Evolutionary conservation across 2,888 invertebrate species (phyloP).

Genomic region (Bruchidius siliquastri): DNA sequence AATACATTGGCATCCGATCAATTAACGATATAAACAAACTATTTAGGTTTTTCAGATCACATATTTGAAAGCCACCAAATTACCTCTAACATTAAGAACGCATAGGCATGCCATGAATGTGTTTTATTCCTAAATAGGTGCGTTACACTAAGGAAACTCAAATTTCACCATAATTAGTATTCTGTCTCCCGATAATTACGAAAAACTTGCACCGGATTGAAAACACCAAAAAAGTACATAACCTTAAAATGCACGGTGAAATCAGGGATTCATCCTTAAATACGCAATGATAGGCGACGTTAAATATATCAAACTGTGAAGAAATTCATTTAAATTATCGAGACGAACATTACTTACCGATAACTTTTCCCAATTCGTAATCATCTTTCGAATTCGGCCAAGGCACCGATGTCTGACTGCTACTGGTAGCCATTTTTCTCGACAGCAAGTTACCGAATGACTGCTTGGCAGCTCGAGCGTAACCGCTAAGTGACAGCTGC

Average conservation of each 20-base stretch:
- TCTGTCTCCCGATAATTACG: conserved; percentile 12
- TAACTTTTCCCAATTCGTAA: conserved; percentile 90
- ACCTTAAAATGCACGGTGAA: conserved; percentile 31
- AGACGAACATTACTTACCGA: conserved; percentile 61
- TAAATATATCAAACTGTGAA: conserved; percentile 6
- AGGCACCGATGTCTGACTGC: conserved; percentile 46
- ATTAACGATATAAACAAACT: conserved; percentile 26
- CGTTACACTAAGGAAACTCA: background rate
- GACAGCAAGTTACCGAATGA: conserved; percentile 53
- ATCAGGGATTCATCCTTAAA: conserved; percentile 2
- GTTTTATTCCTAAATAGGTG: background rate
- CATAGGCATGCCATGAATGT: background rate
- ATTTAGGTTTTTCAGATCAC: conserved; percentile 9
- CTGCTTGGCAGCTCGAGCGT: conserved; percentile 45
- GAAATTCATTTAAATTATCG: conserved; percentile 3
- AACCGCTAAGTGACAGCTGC: conserved; percentile 42
- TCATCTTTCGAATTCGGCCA: conserved; percentile 92
- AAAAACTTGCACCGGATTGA: conserved; percentile 37
- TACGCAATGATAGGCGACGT: conserved; percentile 10
- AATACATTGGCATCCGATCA: conserved; percentile 15
- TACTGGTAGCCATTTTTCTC: conserved; percentile 58
- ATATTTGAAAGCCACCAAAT: conserved; percentile 2
- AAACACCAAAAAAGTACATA: conserved; percentile 42
- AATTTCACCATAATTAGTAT: conserved; percentile 12
- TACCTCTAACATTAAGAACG: background rate